phyloP scores from a whole-genome alignment of 1,140 invertebrate genomes.

The Drosophila nasuta region DNA sequence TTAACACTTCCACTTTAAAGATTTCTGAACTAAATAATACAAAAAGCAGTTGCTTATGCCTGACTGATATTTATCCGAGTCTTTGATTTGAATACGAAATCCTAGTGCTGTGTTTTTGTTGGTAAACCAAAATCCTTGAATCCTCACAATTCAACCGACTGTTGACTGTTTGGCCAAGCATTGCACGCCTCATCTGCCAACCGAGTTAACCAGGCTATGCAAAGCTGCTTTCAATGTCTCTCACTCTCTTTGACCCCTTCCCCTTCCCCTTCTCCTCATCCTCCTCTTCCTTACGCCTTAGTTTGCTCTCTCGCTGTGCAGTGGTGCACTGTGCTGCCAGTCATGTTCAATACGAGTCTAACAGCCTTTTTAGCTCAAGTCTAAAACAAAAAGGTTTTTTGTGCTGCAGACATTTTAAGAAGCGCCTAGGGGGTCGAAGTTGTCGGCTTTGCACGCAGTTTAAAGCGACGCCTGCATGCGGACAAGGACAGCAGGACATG shows the following conservation, averaged over 20 bases:
- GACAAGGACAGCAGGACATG: conserved; percentile 37
- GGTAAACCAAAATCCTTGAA: conserved; percentile 17
- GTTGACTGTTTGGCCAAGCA: conserved; percentile 19
- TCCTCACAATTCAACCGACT: conserved; percentile 8
- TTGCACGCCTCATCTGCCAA: not conserved
- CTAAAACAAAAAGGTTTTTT: conserved; percentile 26
- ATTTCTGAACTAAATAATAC: not conserved
- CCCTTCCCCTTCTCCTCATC: no score
- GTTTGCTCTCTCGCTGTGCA: not conserved
- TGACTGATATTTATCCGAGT: not conserved
- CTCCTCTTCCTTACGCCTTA: not conserved
- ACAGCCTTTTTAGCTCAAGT: conserved; percentile 11
- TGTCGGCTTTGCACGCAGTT: conserved; percentile 63
- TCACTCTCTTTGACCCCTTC: not conserved
- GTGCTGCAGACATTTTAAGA: conserved; percentile 12
- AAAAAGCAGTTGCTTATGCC: not conserved
- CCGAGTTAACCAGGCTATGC: conserved; percentile 17
- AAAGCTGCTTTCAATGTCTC: conserved; percentile 14
- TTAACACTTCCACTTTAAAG: not conserved
- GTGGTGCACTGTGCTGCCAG: not conserved
- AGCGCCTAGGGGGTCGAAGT: conserved; percentile 30
- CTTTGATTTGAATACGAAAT: not conserved
- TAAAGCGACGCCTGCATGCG: conserved; percentile 33
- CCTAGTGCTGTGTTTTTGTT: not conserved
- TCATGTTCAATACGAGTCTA: conserved; percentile 17